Conservation (phyloP, 2,888 invertebrate species). For the Lasius platythorax region DNA sequence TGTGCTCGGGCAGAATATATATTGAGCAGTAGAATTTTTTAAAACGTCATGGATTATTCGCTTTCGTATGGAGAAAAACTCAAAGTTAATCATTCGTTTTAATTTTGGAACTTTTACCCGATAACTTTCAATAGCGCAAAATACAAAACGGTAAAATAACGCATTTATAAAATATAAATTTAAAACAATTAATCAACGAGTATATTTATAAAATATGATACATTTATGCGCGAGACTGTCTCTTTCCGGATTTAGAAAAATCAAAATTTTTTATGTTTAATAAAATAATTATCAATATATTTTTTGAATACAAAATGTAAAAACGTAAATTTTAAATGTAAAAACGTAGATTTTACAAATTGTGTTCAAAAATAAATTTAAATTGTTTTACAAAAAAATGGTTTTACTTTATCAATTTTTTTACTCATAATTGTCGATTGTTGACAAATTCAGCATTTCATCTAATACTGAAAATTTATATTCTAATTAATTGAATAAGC, state of each 20-base stretch:
- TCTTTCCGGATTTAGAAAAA: neutral
- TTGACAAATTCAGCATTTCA: neutral
- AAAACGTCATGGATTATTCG: slow-evolving; percentile 28
- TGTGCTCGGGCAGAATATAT: slow-evolving; percentile 22
- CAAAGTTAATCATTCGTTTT: slow-evolving; percentile 25
- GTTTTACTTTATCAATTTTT: neutral
- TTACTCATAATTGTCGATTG: neutral
- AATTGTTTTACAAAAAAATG: neutral
- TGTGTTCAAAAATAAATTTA: neutral
- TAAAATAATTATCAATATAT: neutral
- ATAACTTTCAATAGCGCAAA: neutral
- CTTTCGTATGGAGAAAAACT: neutral
- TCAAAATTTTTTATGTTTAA: neutral
- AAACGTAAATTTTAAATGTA: neutral
- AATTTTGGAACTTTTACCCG: neutral
- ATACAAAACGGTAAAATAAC: neutral
- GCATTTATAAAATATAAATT: neutral
- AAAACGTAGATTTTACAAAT: neutral
- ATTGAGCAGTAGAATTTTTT: slow-evolving; percentile 47
- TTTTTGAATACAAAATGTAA: neutral
- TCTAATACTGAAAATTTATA: neutral
- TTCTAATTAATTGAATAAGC: neutral
- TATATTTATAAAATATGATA: neutral
- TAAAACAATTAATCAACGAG: neutral
- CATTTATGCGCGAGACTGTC: no score